Evolutionary conservation across 30 jellyfish, hydroid and myxozoan species (phyloP).

Genomic region (Hydractinia symbiolongicarpus): DNA sequence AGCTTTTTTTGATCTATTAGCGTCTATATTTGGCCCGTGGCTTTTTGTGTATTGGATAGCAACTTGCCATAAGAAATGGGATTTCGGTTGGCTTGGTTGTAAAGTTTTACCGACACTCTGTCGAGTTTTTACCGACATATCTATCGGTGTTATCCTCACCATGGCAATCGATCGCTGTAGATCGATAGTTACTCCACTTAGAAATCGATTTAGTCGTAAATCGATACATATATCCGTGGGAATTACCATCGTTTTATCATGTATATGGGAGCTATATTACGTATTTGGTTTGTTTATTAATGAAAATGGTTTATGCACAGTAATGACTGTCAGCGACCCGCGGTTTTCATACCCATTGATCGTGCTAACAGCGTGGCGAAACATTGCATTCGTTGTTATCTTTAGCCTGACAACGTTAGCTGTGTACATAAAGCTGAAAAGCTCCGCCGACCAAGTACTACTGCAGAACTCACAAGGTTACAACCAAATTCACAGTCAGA

Average conservation of each 20-base stretch:
- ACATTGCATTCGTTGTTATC: conserved; percentile 21
- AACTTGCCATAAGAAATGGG: conserved; percentile 52
- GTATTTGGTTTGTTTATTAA: background rate
- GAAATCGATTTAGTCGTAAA: conserved; percentile 24
- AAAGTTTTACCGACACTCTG: conserved; percentile 57
- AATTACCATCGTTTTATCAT: conserved; percentile 22
- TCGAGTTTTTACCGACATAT: conserved; percentile 48
- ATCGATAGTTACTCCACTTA: conserved; percentile 72
- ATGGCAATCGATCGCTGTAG: conserved; percentile 85
- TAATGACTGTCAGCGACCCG: conserved; percentile 18
- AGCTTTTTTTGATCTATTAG: conserved; percentile 55
- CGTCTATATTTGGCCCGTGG: conserved; percentile 62
- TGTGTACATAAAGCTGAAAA: conserved; percentile 21
- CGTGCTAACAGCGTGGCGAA: conserved; percentile 21
- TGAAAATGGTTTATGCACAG: conserved; percentile 18
- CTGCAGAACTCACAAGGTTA: conserved; percentile 13
- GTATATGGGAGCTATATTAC: conserved; percentile 41
- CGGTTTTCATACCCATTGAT: conserved; percentile 47
- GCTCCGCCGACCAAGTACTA: conserved; percentile 1
- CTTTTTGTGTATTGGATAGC: conserved; percentile 50
- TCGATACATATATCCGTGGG: conserved; percentile 38
- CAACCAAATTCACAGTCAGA: background rate
- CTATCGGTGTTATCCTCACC: conserved; percentile 56
- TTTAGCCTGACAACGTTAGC: conserved; percentile 38
- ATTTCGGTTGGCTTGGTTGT: conserved; percentile 79